Percentiles rank a stretch among this genome's conserved stretches.
Conservation (phyloP, 1,140 invertebrate genomes). For the Procambarus clarkii region DNA sequence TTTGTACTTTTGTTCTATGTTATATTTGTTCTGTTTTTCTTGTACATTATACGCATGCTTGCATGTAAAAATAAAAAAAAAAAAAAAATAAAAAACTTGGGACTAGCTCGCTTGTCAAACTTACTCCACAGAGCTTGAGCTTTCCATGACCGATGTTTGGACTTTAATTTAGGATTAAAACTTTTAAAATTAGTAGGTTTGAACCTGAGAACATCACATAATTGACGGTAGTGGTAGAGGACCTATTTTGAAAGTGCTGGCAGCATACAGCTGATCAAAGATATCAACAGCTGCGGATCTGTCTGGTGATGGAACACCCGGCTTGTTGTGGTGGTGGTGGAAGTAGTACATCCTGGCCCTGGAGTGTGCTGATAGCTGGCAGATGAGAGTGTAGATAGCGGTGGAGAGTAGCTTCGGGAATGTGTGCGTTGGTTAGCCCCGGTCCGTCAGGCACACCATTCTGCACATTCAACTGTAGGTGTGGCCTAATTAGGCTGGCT, state of each 20-base stretch:
- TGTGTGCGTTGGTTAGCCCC: conserved; percentile 30
- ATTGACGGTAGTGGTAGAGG: conserved; percentile 85
- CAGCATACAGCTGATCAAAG: conserved; percentile 94
- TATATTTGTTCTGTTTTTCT: too few relatives aligned
- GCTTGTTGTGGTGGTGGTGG: conserved; percentile 57
- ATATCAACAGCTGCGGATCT: conserved; percentile 86
- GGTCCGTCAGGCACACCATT: conserved; percentile 58
- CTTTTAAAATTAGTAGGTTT: conserved; percentile 88
- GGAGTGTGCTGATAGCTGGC: background rate
- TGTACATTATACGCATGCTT: too few relatives aligned
- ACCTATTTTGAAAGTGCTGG: conserved; percentile 93
- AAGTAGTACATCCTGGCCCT: conserved; percentile 4
- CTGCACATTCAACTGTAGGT: conserved; percentile 6
- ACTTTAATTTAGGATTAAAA: conserved; percentile 93
- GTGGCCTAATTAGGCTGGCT: too few relatives aligned
- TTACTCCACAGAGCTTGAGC: conserved; percentile 96
- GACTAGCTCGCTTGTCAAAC: conserved; percentile 92
- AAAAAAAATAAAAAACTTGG: too few relatives aligned
- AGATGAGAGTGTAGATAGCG: background rate
- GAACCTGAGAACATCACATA: conserved; percentile 90
- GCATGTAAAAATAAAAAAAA: too few relatives aligned
- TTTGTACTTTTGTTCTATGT: too few relatives aligned
- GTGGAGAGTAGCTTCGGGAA: background rate
- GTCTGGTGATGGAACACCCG: conserved; percentile 74
- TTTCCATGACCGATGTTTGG: conserved; percentile 92